Base-by-base conservation (phyloP, 2,797 vertebrate species). In the Lepilemur ruficaudatus region DNA sequence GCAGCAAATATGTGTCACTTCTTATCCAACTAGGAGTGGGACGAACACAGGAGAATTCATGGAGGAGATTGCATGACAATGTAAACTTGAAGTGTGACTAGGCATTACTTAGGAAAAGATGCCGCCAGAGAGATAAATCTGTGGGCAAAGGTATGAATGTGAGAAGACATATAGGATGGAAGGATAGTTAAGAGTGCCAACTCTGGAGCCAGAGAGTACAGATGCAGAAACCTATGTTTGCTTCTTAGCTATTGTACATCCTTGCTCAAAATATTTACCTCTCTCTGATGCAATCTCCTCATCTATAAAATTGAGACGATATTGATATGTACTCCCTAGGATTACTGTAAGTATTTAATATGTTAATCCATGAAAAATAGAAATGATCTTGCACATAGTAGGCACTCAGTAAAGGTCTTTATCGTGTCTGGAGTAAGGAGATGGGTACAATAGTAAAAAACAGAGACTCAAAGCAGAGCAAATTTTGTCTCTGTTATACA, bases 191-290 rank as follows among this genome's bases (percentile, higher is more conserved):
- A 57, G 9, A 46, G 17, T 38, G 12, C 7, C n/a, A 25, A 2
- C 4, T 14, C 20, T 76, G 65, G 46, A 23, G 5, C 18, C 35
- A 61, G 69, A 72, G 63, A 46, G 32, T 30, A 22, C 38, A 84
- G 32, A 5, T 61, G 7, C 2, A 25, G 22, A 63, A 43, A 32
- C 15, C 46, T 30, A 0, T 0, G 1, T 7, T 75, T 57, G 25
- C 10, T 75, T 82, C 22, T 38, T 55, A 30, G 23, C 14, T 28
- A 4, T 18, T 52, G 14, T 14, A 35, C 10, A 32, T 32, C 9
- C 10, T 81, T 52, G 14, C 12, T 18, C 6, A 52, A 22, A 20
- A 50, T 20, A 35, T 30, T 65, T 55, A 15, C 18, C 28, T 76
- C 3, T 35, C 28, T 88, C 1, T 70, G 13, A 76, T 43, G 14